Conservation (phyloP, 1,140 invertebrate species). For the Papilio xuthus region DNA sequence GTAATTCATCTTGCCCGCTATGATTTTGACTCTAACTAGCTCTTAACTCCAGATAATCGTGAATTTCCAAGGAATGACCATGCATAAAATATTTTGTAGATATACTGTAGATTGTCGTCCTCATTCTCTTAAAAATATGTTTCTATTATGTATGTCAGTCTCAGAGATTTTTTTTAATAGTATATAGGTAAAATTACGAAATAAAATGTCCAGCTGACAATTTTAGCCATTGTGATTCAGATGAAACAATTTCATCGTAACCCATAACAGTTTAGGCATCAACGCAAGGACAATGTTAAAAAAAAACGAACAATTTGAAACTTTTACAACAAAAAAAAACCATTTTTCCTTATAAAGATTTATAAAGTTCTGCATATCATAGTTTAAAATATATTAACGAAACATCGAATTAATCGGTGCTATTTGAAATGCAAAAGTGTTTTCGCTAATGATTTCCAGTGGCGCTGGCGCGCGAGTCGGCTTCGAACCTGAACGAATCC, state of each 20-base stretch:
- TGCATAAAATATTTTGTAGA: no score
- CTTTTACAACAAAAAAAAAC: no score
- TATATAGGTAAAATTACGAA: neutral
- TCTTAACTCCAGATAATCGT: no score
- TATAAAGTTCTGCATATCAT: neutral
- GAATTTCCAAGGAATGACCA: no score
- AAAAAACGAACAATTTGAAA: no score
- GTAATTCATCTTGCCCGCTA: neutral
- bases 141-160: no score
- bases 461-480: constrained; percentile 53
- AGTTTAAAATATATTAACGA: constrained; percentile 2
- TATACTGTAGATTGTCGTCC: no score
- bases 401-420: constrained; percentile 17
- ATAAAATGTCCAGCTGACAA: neutral
- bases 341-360: neutral
- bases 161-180: neutral
- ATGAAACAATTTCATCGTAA: neutral
- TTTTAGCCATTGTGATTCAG: neutral
- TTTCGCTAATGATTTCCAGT: constrained; percentile 72
- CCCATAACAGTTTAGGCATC: no score
- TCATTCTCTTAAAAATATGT: no score
- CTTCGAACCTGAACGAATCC: constrained; percentile 60
- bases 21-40: no score
- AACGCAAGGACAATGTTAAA: no score
- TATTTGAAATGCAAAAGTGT: constrained; percentile 54